Conservation (phyloP, 2,797 vertebrate genomes). For the Threskiornis aethiopicus region DNA sequence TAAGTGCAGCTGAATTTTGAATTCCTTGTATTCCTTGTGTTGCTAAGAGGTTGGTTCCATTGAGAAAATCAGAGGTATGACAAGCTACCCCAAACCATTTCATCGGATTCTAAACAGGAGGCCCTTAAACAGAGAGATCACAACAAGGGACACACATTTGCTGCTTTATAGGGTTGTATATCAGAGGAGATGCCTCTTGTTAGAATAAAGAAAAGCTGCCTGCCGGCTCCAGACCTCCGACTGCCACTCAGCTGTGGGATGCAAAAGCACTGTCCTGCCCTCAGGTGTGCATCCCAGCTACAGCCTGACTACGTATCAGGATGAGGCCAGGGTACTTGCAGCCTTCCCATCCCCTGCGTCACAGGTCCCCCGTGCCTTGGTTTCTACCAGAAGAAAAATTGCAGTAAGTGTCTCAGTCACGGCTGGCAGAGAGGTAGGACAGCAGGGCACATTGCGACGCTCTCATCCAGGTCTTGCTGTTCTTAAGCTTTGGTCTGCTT, state of each 20-base stretch:
- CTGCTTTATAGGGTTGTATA: background rate
- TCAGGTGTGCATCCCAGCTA: background rate
- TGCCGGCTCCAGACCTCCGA: background rate
- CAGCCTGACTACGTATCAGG: background rate
- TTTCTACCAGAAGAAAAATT: background rate
- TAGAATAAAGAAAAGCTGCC: background rate
- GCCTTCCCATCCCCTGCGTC: background rate
- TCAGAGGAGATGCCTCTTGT: background rate
- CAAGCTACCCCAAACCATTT: background rate
- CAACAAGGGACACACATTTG: background rate
- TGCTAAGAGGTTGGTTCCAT: background rate
- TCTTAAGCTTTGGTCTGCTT: background rate
- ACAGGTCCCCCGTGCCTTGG: background rate
- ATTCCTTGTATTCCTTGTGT: background rate
- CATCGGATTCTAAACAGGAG: background rate
- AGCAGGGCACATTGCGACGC: background rate
- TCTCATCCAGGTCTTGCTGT: background rate
- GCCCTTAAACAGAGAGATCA: background rate
- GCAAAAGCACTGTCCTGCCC: background rate
- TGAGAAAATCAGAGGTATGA: background rate
- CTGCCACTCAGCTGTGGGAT: background rate
- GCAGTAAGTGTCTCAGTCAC: background rate
- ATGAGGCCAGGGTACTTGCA: background rate
- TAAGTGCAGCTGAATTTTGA: background rate
- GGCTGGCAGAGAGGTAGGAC: background rate